Conservation (phyloP, 2,888 invertebrate genomes). For the Stenodema calcarata region DNA sequence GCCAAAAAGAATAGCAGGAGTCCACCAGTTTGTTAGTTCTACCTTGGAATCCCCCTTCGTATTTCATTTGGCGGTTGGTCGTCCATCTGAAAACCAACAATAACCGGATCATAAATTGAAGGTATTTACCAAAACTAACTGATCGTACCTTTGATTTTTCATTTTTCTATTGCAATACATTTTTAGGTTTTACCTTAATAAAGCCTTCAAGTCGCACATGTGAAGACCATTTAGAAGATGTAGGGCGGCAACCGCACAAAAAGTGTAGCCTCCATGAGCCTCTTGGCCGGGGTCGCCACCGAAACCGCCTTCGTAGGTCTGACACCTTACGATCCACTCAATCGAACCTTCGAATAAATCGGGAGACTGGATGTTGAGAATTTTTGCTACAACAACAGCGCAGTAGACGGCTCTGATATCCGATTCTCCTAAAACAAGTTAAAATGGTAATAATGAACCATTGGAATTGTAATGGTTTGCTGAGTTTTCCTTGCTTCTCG, state of each 20-base stretch:
- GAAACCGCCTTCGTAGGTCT: constrained; percentile 99
- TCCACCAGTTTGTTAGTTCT: constrained; percentile 98
- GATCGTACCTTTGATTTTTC: no score
- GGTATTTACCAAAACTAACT: no score
- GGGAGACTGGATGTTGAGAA: constrained; percentile 79
- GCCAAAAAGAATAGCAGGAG: constrained; percentile 99
- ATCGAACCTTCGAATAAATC: constrained; percentile 84
- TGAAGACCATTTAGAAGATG: constrained; percentile 79
- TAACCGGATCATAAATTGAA: no score
- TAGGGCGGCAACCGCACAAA: constrained; percentile 92
- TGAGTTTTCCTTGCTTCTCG: no score
- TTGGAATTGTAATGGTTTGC: no score
- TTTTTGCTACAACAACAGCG: constrained; percentile 86
- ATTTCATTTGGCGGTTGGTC: constrained; percentile 87
- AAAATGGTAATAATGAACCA: no score
- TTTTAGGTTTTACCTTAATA: constrained; percentile 64
- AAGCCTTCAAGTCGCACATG: constrained; percentile 75
- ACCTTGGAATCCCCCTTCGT: constrained; percentile 97
- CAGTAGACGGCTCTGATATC: constrained; percentile 98
- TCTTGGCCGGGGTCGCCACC: constrained; percentile 93
- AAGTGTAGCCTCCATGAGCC: constrained; percentile 99
- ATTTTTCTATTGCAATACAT: no score
- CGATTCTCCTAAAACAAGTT: constrained; percentile 70
- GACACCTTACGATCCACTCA: constrained; percentile 93
- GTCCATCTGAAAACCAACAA: constrained; percentile 74